These are phyloP conservation scores for Calycopis cecrops DNA, from an alignment of 1,140 invertebrate species.

Conservation along the genomic window DNA sequence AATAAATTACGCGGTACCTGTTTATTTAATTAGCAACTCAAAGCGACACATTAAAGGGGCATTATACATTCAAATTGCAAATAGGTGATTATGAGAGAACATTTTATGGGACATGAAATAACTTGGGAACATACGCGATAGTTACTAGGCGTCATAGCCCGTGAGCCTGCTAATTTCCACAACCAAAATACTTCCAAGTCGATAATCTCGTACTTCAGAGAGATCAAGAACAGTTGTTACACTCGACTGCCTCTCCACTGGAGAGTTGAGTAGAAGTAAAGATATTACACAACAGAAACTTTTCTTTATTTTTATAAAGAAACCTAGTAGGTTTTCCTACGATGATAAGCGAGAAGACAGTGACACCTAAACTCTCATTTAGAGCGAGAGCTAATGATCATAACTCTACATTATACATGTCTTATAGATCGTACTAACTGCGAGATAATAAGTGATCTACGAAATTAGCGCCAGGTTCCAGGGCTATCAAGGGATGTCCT, in stretches of 20 bases:
- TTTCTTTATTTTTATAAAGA: neutral
- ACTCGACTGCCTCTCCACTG: too few species aligned
- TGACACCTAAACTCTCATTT: neutral
- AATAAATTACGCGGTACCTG: slow-evolving; percentile 5
- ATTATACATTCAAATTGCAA: slow-evolving; percentile 9
- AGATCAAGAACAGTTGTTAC: too few species aligned
- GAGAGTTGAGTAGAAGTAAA: too few species aligned
- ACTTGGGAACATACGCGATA: neutral
- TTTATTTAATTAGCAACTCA: slow-evolving; percentile 11
- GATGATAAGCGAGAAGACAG: too few species aligned
- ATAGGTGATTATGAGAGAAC: neutral
- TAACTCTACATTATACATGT: slow-evolving; percentile 16
- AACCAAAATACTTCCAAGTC: neutral
- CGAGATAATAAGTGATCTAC: slow-evolving; percentile 28
- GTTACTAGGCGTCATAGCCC: too few species aligned
- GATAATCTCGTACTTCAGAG: too few species aligned
- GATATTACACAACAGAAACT: too few species aligned
- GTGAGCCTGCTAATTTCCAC: too few species aligned
- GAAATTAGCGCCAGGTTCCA: too few species aligned
- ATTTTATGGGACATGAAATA: neutral
- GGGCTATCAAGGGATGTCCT: too few species aligned
- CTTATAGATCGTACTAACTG: slow-evolving; percentile 46
- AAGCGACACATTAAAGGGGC: slow-evolving; percentile 1
- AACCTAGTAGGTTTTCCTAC: too few species aligned
- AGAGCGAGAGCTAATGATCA: slow-evolving; percentile 3